Evolutionary conservation across 2,113 vertebrate species (phyloP), one percentile per base, ranked within the genome.

Genomic region (Otis tarda): DNA sequence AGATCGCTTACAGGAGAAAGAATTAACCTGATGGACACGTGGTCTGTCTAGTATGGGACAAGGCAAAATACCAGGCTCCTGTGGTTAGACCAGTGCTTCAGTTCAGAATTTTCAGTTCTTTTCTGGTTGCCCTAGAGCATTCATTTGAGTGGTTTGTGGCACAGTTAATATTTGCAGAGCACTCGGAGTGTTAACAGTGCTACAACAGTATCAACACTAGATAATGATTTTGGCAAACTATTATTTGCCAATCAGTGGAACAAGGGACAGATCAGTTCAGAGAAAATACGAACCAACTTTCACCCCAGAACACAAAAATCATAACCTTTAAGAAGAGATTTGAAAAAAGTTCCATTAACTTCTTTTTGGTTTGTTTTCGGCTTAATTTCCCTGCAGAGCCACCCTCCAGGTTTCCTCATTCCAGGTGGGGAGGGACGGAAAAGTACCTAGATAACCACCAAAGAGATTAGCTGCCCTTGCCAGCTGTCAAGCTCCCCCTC

Each of bases 291-390:
- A 95, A 95, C 84, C 94, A 95, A 94, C 94, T 95, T 93, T 79
- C 96, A 80, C 85, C 87, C 80, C 47, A 13, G 90, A 97, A 97
- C 93, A 97, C 89, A 97, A 95, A 97, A 97, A 94, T 92, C 93
- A 95, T 93, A 95, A 97, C 91, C 95, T 95, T 97, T 96, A 95
- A 95, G 96, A 96, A 97, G 95, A 97, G 69, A 93, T 96, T 94
- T 95, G 92, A 95, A 94, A 96, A 94, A 95, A 96, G 96, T 97
- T 94, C 97, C 94, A 3, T 97, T 97, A 96, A 94, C 95, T 96
- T 97, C 94, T 97, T 97, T 97, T 97, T 97, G 95, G 96, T 96
- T 97, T 96, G 91, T 97, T 97, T 96, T 97, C 96, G 25, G 80
- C 96, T 97, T 95, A 96, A 89, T 97, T 97, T 96, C 96, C 95